These are phyloP conservation scores for Mallotus villosus DNA, from an alignment of 2,797 vertebrate genomes.

Conservation along the genomic window DNA sequence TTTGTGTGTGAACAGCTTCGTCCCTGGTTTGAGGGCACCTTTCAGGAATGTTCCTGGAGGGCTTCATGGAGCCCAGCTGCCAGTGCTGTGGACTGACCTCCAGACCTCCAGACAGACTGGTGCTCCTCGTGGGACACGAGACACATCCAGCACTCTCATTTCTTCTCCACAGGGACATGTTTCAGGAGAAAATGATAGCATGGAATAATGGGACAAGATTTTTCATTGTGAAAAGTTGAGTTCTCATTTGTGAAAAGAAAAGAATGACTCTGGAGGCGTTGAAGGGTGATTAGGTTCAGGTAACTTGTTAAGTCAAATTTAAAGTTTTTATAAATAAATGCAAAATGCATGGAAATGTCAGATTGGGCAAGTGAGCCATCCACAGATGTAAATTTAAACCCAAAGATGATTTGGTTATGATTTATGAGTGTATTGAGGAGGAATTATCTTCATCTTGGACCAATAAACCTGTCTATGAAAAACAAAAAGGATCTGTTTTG, in stretches of 20 bases:
- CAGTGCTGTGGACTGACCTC: constrained; percentile 41
- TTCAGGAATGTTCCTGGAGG: constrained; percentile 42
- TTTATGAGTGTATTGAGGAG: constrained; percentile 51
- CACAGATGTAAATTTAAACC: constrained; percentile 36
- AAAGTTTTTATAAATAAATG: neutral
- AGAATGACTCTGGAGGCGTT: no score
- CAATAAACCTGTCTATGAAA: constrained; percentile 53
- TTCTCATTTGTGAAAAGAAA: no score
- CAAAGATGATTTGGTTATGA: constrained; percentile 32
- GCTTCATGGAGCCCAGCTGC: constrained; percentile 49
- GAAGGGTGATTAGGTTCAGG: no score
- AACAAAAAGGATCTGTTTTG: constrained; percentile 43
- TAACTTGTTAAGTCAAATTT: no score
- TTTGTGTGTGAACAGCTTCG: constrained; percentile 33
- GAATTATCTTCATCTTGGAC: constrained; percentile 46
- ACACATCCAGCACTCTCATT: neutral
- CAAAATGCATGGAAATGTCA: constrained; percentile 23
- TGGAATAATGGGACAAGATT: no score
- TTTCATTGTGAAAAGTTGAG: no score
- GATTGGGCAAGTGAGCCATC: constrained; percentile 22
- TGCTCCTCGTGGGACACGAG: constrained; percentile 24
- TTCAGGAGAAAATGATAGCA: neutral
- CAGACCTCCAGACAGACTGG: constrained; percentile 37
- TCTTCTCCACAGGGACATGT: neutral
- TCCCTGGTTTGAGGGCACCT: constrained; percentile 40